Evolutionary conservation across 2,888 invertebrate genomes (phyloP).

Genomic region (Cecidostiba fungosa): DNA sequence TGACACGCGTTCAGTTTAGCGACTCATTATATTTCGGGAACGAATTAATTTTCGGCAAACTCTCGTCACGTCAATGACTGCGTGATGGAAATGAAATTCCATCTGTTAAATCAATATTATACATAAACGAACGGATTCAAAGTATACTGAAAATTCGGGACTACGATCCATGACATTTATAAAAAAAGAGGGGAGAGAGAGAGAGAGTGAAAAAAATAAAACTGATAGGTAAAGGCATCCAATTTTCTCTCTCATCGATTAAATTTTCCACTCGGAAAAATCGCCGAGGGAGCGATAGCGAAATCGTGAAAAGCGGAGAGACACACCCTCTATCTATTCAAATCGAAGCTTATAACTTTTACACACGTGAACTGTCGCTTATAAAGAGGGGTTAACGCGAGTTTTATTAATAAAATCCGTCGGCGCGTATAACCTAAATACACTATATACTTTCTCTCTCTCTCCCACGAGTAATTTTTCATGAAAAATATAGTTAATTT

Average conservation of each 20-base stretch:
- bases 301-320: not conserved
- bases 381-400: not conserved
- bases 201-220: not conserved
- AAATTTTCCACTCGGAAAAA: not conserved
- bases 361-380: not conserved
- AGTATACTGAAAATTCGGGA: not conserved
- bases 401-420: not conserved
- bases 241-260: slow-evolving; percentile 12
- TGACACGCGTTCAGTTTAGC: not conserved
- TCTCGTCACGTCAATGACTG: too few relatives aligned
- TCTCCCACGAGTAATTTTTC: not conserved
- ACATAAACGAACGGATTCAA: not conserved
- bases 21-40: not conserved
- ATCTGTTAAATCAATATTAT: not conserved
- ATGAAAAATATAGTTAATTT: not conserved
- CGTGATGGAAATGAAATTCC: not conserved
- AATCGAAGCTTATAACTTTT: slow-evolving; percentile 3
- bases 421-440: not conserved
- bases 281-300: not conserved
- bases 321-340: not conserved
- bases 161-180: not conserved
- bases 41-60: too few relatives aligned
- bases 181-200: too few relatives aligned
- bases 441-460: not conserved
- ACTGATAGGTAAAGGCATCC: not conserved